A percentile compares a stretch with the other conserved stretches of the same genome.
These are phyloP conservation scores for Cotesia glomerata DNA, from an alignment of 1,140 invertebrate genomes.

Conservation along the genomic window DNA sequence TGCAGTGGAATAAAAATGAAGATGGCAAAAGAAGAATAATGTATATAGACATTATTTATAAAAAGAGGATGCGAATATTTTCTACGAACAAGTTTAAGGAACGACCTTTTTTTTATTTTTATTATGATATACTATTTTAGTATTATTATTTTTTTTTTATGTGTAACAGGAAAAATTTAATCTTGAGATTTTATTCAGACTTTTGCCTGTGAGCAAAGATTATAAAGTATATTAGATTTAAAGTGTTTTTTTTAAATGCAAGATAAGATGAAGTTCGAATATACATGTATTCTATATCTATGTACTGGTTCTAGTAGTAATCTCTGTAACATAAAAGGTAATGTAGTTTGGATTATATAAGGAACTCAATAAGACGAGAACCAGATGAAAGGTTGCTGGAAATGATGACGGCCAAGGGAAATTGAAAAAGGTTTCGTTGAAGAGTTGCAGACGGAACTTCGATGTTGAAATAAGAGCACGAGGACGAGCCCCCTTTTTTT, in stretches of 20 bases:
- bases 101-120: background rate
- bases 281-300: no score
- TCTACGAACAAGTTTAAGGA: background rate
- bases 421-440: slow-evolving; percentile 26
- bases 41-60: background rate
- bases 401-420: slow-evolving; percentile 19
- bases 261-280: no score
- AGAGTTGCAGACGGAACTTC: no score
- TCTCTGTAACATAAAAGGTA: no score
- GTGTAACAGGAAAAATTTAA: background rate
- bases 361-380: no score
- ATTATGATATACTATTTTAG: background rate
- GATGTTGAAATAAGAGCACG: background rate
- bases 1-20: slow-evolving; percentile 24
- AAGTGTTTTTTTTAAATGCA: no score
- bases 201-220: no score
- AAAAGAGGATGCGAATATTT: background rate
- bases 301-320: no score
- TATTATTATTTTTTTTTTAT: background rate
- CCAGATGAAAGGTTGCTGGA: background rate
- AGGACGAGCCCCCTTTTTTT: background rate
- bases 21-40: slow-evolving; percentile 7
- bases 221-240: no score
- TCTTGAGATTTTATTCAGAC: background rate
- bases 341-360: no score